Evolutionary conservation across 2,113 vertebrate species (phyloP).

Genomic region (Thymallus thymallus): DNA sequence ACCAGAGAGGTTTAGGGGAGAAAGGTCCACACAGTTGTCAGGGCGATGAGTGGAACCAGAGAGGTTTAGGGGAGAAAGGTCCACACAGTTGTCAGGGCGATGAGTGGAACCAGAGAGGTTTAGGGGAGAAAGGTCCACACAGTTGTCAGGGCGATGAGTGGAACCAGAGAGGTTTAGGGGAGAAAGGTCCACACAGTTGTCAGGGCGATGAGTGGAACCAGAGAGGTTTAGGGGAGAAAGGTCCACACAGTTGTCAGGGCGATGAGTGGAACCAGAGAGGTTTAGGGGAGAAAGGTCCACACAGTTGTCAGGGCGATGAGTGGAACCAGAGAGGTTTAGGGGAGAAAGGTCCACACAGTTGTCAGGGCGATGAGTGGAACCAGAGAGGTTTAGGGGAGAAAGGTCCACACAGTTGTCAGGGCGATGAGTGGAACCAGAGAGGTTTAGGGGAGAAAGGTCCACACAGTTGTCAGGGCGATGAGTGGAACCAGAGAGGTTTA

Average conservation of each 20-base stretch:
- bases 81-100: conserved; percentile 34
- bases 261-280: conserved; percentile 17
- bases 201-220: conserved; percentile 20
- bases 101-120: conserved; percentile 13
- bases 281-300: too few species aligned
- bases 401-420: conserved; percentile 39
- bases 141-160: conserved; percentile 27
- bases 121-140: too few species aligned
- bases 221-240: too few species aligned
- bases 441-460: too few species aligned
- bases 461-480: conserved; percentile 32
- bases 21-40: too few species aligned
- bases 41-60: conserved; percentile 16
- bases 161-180: conserved; percentile 13
- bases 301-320: conserved; percentile 32
- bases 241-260: conserved; percentile 34
- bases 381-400: too few species aligned
- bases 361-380: conserved; percentile 24
- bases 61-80: too few species aligned
- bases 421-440: conserved; percentile 13
- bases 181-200: too few species aligned
- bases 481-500: conserved; percentile 13
- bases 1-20: too few species aligned
- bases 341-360: too few species aligned
- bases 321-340: conserved; percentile 10